These are phyloP conservation scores for Eurois occulta DNA, from an alignment of 2,888 invertebrate species.

Conservation along the genomic window DNA sequence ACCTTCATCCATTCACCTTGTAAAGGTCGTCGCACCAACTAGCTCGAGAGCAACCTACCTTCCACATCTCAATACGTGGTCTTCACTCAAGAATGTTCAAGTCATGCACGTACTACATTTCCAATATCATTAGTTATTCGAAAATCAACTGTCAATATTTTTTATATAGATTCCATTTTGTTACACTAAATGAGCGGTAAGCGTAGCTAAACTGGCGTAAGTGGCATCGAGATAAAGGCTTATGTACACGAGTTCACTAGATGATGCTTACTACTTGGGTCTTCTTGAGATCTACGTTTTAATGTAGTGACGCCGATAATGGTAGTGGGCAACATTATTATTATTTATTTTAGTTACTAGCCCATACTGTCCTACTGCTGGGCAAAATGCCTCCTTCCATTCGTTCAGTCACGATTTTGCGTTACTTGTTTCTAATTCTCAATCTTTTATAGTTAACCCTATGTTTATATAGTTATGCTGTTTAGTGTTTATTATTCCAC, in stretches of 20 bases:
- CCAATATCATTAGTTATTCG: slow-evolving; percentile 9
- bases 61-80: neutral
- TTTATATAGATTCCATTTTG: slow-evolving; percentile 31
- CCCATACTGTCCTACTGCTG: no score
- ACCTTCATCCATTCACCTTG: neutral
- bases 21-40: neutral
- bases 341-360: neutral
- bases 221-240: neutral
- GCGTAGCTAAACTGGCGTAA: neutral
- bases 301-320: neutral
- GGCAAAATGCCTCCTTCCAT: neutral
- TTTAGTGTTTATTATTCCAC: no score
- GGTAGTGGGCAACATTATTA: neutral
- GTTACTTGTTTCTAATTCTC: no score
- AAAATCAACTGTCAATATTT: slow-evolving; percentile 15
- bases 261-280: neutral
- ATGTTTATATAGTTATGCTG: no score
- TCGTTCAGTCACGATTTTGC: no score
- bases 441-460: no score
- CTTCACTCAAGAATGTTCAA: neutral
- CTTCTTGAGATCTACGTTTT: neutral
- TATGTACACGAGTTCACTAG: neutral
- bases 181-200: slow-evolving; percentile 15
- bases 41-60: neutral
- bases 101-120: slow-evolving; percentile 29